Conservation (phyloP, 2,888 invertebrate species). For the Eupithecia exiguata region DNA sequence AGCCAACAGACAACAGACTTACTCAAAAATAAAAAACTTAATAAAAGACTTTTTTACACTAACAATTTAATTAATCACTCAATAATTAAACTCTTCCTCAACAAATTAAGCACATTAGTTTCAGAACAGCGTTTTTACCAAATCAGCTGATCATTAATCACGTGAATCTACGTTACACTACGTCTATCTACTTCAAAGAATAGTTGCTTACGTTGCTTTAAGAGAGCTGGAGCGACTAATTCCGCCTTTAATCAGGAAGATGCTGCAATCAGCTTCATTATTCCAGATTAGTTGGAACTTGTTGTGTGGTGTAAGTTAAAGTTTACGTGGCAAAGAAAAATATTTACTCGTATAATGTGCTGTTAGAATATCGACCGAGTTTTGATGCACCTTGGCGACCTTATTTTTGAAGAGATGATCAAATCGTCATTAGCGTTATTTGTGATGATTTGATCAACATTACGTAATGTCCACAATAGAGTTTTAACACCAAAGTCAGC, state of each 20-base stretch:
- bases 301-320: slow-evolving; percentile 26
- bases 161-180: slow-evolving; percentile 4
- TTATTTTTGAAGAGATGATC: too few species aligned
- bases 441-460: too few species aligned
- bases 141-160: slow-evolving; percentile 24
- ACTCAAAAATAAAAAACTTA: too few species aligned
- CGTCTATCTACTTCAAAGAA: slow-evolving; percentile 3
- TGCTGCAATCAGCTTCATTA: slow-evolving; percentile 49
- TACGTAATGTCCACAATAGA: too few species aligned
- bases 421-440: too few species aligned
- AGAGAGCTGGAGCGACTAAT: slow-evolving; percentile 36
- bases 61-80: too few species aligned
- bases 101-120: neutral
- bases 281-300: slow-evolving; percentile 42
- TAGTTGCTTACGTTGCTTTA: slow-evolving; percentile 19
- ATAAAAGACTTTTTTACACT: too few species aligned
- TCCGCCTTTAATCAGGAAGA: slow-evolving; percentile 48
- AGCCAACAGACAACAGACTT: too few species aligned
- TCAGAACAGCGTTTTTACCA: neutral
- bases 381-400: too few species aligned
- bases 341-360: neutral
- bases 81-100: neutral
- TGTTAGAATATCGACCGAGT: neutral
- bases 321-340: neutral
- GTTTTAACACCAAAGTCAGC: too few species aligned